Evolutionary conservation across 2,888 invertebrate genomes (phyloP), one percentile per base, ranked within the genome.

Genomic region (Furcula furcula): DNA sequence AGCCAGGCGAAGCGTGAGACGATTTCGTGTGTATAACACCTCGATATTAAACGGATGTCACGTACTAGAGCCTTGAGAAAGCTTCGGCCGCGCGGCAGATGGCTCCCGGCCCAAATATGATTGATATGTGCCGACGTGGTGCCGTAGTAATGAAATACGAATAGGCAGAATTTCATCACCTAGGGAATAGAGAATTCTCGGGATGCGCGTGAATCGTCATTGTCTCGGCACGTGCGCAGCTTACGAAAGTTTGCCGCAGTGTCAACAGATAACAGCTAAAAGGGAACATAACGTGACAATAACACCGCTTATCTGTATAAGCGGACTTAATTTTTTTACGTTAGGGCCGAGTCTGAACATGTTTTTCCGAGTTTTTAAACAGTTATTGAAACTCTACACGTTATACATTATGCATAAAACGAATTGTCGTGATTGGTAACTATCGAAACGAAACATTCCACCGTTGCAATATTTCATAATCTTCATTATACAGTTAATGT

Each of bases 11-110:
- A 31, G 65, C 73, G 75, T 76, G 75, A 67, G 55, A 70, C 64
- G 56, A 70, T 72, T 73, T 65, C 57, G 55, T 66, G 65, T 65
- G 46, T 44, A 48, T 60, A 55, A 55, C 55, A 57, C 47, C 50
- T 60, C 52, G 45, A 59, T 63, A 66, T 59, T 57, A 54, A 66
- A 60, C 75, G 77, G 78, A 77, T 71, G 74, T 77, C 78, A 78
- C 78, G 78, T 77, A 65, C 62, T 28, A 40, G 53, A 46, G 44
- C 54, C 47, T 55, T 59, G 58, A 59, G 68, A 68, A 71, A 70
- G 65, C 48, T 48, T 56, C 61, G 60, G 55, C 49, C 46, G 32
- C 33, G 40, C 44, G 50, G 47, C 71, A 72, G 66, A 73, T 70
- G 72, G 68, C 54, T 60, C 52, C 56, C 42, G 31, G 33, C 57